These are phyloP conservation scores for Cydia pomonella DNA, from an alignment of 1,140 invertebrate species.

Conservation along the genomic window DNA sequence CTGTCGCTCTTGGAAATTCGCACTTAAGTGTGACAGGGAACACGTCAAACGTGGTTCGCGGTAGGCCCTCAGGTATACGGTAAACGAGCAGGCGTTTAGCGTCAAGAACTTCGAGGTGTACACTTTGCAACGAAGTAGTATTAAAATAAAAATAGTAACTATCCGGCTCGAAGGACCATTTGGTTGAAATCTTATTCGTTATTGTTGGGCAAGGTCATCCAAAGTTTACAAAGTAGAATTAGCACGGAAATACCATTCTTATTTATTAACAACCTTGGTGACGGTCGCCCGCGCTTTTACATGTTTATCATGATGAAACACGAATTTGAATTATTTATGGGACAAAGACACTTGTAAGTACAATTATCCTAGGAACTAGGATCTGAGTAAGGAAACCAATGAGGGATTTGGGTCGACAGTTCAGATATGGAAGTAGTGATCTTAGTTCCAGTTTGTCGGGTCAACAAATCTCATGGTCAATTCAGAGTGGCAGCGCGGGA, in stretches of 20 bases:
- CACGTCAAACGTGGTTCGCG: no score
- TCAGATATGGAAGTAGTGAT: neutral
- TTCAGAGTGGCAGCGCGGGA: neutral
- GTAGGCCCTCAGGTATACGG: no score
- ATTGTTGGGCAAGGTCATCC: neutral
- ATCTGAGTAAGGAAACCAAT: neutral
- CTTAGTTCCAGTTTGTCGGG: neutral
- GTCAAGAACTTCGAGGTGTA: no score
- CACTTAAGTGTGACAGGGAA: no score
- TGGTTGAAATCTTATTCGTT: neutral
- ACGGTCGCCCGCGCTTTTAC: neutral
- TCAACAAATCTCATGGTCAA: neutral
- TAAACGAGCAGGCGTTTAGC: no score
- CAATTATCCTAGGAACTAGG: neutral
- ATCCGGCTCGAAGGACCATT: no score
- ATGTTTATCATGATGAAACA: neutral
- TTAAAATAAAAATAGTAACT: no score
- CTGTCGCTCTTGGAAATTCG: no score
- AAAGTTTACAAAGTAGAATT: slow-evolving; percentile 11
- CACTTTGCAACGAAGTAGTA: no score
- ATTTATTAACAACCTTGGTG: slow-evolving; percentile 21
- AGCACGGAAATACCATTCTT: slow-evolving; percentile 8
- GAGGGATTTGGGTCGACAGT: no score
- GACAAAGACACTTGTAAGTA: neutral
- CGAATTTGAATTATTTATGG: neutral